Evolutionary conservation across 2,888 invertebrate species (phyloP).

Genomic region (Drosophila phalerata): DNA sequence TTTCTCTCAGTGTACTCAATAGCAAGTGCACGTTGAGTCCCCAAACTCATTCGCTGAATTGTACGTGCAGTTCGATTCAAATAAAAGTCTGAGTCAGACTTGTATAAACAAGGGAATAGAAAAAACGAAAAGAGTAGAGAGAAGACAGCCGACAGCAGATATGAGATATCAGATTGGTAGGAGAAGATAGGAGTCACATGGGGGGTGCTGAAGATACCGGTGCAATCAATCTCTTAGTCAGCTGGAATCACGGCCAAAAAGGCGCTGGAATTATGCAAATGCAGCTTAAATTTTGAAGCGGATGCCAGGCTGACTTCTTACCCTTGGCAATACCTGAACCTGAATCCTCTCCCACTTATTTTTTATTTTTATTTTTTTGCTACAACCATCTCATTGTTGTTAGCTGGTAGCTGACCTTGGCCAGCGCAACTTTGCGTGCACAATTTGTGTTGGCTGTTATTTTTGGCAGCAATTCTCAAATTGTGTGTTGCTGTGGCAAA

Average conservation of each 20-base stretch:
- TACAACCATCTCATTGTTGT: slow-evolving; percentile 18
- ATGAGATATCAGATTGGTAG: background rate
- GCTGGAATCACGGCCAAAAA: slow-evolving; percentile 48
- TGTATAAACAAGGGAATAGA: background rate
- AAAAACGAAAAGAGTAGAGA: background rate
- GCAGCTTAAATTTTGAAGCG: slow-evolving; percentile 35
- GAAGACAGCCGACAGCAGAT: background rate
- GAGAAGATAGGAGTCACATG: slow-evolving; percentile 7
- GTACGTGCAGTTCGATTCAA: slow-evolving; percentile 2
- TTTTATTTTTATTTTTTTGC: background rate
- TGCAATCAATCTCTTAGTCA: slow-evolving; percentile 61
- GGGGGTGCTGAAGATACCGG: slow-evolving; percentile 28
- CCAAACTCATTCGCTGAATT: background rate
- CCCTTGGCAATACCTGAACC: slow-evolving; percentile 1
- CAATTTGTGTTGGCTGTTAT: slow-evolving; percentile 67
- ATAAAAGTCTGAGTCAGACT: background rate
- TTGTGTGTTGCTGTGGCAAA: slow-evolving; percentile 43
- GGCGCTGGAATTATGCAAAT: slow-evolving; percentile 66
- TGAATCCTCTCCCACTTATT: too few species aligned
- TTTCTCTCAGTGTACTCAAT: background rate
- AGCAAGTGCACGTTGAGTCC: background rate
- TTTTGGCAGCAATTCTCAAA: slow-evolving; percentile 67
- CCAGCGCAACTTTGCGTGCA: slow-evolving; percentile 65
- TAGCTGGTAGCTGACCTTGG: slow-evolving; percentile 65
- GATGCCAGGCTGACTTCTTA: slow-evolving; percentile 9